Conservation (phyloP, 2,888 invertebrate species). For the Pilophorus perplexus region DNA sequence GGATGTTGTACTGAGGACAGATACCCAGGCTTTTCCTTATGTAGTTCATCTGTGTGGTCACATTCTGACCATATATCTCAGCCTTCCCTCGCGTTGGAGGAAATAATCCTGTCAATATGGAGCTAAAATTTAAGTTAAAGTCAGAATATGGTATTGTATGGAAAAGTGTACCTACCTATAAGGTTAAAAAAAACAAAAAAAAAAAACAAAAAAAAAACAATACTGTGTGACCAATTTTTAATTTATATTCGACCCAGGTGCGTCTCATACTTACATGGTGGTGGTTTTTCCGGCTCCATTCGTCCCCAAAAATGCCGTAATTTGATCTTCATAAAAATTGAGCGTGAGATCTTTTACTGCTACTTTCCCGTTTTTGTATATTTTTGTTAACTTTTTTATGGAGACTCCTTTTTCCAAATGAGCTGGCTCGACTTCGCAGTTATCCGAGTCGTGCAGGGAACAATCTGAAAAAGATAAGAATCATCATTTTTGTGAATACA, state of each 20-base stretch:
- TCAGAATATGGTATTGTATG: no score
- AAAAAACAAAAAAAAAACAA: no score
- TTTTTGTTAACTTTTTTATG: slow-evolving; percentile 68
- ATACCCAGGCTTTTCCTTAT: slow-evolving; percentile 70
- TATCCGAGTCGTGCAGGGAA: neutral
- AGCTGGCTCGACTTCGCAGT: slow-evolving; percentile 54
- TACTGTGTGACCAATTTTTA: no score
- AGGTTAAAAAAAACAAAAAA: no score
- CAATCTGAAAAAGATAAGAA: neutral
- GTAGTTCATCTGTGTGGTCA: slow-evolving; percentile 58
- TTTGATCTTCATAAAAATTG: slow-evolving; percentile 76
- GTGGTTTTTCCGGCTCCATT: slow-evolving; percentile 93
- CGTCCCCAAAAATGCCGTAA: slow-evolving; percentile 80
- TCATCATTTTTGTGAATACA: neutral
- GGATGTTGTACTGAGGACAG: slow-evolving; percentile 83
- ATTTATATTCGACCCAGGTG: neutral
- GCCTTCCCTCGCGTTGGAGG: slow-evolving; percentile 74
- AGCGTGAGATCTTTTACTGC: slow-evolving; percentile 74
- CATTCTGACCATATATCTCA: slow-evolving; percentile 59
- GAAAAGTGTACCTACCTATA: no score
- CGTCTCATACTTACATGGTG: slow-evolving; percentile 67
- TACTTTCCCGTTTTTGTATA: slow-evolving; percentile 61
- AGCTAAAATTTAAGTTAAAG: slow-evolving; percentile 57
- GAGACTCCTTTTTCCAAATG: slow-evolving; percentile 65
- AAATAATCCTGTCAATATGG: slow-evolving; percentile 74